Base-by-base conservation (phyloP, 2,888 invertebrate genomes). In the Margaritifera margaritifera region DNA sequence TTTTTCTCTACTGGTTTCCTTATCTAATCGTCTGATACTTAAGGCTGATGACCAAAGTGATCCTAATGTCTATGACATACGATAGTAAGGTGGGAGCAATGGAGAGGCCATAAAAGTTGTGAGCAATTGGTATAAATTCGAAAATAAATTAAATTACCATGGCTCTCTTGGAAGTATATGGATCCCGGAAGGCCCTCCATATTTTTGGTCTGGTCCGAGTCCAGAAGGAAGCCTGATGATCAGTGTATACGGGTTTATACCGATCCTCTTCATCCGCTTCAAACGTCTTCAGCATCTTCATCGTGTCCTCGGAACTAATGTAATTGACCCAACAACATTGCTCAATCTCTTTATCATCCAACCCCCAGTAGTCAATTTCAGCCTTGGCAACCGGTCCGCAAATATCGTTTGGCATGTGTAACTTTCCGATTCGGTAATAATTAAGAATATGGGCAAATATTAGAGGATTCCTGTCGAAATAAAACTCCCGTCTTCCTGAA, bases 251-350 rank as follows among this genome's bases (percentile, higher is more conserved):
- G 1, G 80, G 66, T 18, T 77, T 72, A 25, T 76, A 71, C 31
- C 77, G 71, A n/a, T 77, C 74, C 6, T 74, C 56, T 50, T 81
- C 80, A 64, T 81, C 80, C 6, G 69, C 66, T 55, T 84, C 78
- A 67, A 83, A 84, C 63, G 75, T 75, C 27, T 76, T 74, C 25
- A 83, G 68, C 75, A 79, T 78, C 15, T 74, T 75, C 65, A 77
- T 74, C 3, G 80, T 80, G 22, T 79, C 80, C 61, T 81, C 78
- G 56, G 80, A 80, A 57, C 77, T 79, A 22, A 81, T 84, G 64
- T 86, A 86, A 54, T 79, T 78, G 27, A 84, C 80, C 84, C 84
- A 83, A 61, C 86, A 86, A 68, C 86, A 86, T 22, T 80, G 78
- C 54, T 84, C 80, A 11, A 86, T 84, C 55, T 81, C 77, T 22